Conservation (phyloP, 2,888 invertebrate species). For the Elgonia sp. region DNA sequence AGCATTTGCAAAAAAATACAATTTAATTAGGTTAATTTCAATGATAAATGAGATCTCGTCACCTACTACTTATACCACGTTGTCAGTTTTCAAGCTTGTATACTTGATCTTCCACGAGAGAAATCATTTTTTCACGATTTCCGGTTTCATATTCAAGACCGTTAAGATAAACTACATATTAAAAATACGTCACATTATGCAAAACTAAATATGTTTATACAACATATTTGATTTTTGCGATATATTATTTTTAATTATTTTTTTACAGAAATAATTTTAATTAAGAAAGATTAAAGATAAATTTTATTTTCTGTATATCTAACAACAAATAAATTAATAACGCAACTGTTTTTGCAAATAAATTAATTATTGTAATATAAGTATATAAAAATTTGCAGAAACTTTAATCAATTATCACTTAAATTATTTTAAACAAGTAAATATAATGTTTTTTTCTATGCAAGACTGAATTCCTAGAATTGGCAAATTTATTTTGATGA, state of each 20-base stretch:
- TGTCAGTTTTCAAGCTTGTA: conserved; percentile 25
- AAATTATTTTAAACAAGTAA: too few relatives aligned
- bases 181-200: conserved; percentile 9
- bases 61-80: conserved; percentile 10
- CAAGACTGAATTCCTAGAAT: too few relatives aligned
- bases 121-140: conserved; percentile 7
- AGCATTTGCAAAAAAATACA: conserved; percentile 1
- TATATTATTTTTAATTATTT: background rate
- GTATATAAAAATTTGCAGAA: too few relatives aligned
- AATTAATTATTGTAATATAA: too few relatives aligned
- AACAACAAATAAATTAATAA: too few relatives aligned
- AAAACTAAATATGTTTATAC: background rate
- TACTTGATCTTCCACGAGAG: conserved; percentile 14
- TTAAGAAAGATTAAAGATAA: too few relatives aligned
- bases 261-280: too few relatives aligned
- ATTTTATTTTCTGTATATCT: too few relatives aligned
- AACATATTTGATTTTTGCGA: background rate
- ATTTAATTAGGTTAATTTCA: conserved; percentile 7
- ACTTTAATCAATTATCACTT: too few relatives aligned
- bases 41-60: conserved; percentile 23
- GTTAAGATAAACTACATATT: conserved; percentile 23
- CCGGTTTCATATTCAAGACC: conserved; percentile 25
- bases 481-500: too few relatives aligned
- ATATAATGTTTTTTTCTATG: too few relatives aligned
- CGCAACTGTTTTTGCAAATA: too few relatives aligned